Percentiles rank a stretch among this genome's conserved stretches.
These are phyloP conservation scores for Ceyx erithaca DNA, from an alignment of 2,797 vertebrate species.

Conservation along the genomic window DNA sequence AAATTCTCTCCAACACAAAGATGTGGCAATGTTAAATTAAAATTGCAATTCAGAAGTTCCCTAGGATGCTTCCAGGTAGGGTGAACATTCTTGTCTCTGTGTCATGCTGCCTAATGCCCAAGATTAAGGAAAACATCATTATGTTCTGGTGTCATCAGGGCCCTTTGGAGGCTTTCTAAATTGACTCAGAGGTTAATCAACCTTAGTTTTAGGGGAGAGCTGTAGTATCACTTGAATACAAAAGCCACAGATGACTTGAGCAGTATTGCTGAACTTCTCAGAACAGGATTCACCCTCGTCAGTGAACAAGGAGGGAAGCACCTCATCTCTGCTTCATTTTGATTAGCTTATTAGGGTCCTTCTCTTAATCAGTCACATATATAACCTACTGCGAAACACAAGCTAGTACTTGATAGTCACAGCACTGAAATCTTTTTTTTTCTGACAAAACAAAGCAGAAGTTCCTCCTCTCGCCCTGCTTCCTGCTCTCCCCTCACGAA, in stretches of 20 bases:
- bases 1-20: background rate
- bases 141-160: background rate
- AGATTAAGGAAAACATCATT: background rate
- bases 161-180: background rate
- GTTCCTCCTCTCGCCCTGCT: background rate
- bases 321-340: background rate
- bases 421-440: background rate
- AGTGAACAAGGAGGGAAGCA: background rate
- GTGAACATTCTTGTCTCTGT: background rate
- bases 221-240: background rate
- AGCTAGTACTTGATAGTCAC: background rate
- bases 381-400: background rate
- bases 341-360: background rate
- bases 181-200: background rate
- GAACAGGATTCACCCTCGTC: background rate
- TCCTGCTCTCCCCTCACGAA: background rate
- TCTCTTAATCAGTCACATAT: background rate
- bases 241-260: background rate
- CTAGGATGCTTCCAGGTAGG: background rate
- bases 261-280: background rate
- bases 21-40: background rate
- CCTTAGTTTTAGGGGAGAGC: background rate
- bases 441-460: background rate
- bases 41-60: background rate
- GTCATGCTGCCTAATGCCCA: background rate